A percentile compares a stretch with the other conserved stretches of the same genome.
phyloP scores from a whole-genome alignment of 2,888 invertebrate species.

The Tortrix viridana region DNA sequence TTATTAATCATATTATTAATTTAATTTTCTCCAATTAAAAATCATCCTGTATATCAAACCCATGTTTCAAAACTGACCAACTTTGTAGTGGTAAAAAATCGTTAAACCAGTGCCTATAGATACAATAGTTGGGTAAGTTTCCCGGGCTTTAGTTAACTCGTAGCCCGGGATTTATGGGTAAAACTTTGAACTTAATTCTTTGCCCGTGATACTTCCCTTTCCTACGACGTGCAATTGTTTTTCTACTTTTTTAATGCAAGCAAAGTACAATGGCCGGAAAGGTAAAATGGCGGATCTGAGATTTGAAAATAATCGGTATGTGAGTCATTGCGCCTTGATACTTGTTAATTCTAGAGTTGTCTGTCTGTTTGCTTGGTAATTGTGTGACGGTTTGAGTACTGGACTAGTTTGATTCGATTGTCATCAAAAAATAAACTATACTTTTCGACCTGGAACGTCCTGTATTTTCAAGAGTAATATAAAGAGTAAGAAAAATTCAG shows the following conservation, averaged over 20 bases:
- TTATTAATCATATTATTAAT: too few species aligned
- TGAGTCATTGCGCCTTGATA: neutral
- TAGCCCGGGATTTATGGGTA: slow-evolving; percentile 68
- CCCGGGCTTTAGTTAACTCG: slow-evolving; percentile 73
- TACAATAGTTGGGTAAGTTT: slow-evolving; percentile 65
- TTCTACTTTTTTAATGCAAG: slow-evolving; percentile 39
- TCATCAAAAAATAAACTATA: too few species aligned
- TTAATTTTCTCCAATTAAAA: too few species aligned
- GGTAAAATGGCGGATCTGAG: slow-evolving; percentile 3
- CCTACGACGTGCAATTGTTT: slow-evolving; percentile 58
- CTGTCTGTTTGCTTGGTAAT: too few species aligned
- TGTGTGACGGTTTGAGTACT: too few species aligned
- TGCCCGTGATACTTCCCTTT: slow-evolving; percentile 64
- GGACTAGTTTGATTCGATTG: too few species aligned
- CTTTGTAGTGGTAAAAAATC: slow-evolving; percentile 18
- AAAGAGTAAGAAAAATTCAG: too few species aligned
- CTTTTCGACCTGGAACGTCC: too few species aligned
- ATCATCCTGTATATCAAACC: too few species aligned
- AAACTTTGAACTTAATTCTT: slow-evolving; percentile 67
- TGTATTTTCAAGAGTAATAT: too few species aligned
- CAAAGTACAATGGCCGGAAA: slow-evolving; percentile 17
- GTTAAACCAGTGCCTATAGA: slow-evolving; percentile 41
- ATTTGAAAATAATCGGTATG: neutral
- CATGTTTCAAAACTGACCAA: neutral
- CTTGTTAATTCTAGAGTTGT: too few species aligned